Base-by-base conservation (phyloP, 2,797 vertebrate genomes). In the Poecilia wingei region DNA sequence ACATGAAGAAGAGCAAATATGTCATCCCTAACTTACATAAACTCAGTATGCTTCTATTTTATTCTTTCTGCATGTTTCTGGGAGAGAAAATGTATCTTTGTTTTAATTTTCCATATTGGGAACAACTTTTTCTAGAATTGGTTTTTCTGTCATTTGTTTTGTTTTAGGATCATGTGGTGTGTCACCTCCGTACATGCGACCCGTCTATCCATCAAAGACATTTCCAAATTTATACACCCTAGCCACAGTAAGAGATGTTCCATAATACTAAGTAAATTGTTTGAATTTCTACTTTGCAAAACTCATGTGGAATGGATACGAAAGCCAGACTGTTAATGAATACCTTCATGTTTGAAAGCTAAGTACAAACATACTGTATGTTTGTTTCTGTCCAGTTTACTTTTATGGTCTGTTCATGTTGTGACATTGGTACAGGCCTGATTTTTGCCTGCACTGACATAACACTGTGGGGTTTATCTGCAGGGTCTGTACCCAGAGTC, bases 401-500 rank as follows among this genome's bases (percentile, higher is more conserved):
- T 75, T 61, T 9, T 3, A 20, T 74, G 0, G 36, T 49, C 53
- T 10, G 73, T 33, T 51, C n/a, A 5, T 25, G n/a, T 39, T 47
- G 73, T 1, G 71, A 75, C 45, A 47, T 73, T 10, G 80, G 36
- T 7, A 20, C 28, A 0, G 31, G 18, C 14, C 22, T 12, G 22
- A 0, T 31, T 39, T 36, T 41, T 25, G 13, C 70, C 28, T 70
- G 49, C 6, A 0, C 39, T 49, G 36, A 72, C 14, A 1, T 64
- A 28, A 12, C 71, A 61, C 28, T 71, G 45, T 69, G 33, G 3
- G 20, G 1, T 83, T 43, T 82, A 47, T 79, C 59, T 51, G 20
- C 92, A 99, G 98, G 98, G 98, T 55, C 95, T 99, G 36, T 99
- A 99, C 93, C 98, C 98, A 36, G 98, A 99, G 94, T 99, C 98